Evolutionary conservation across 1,140 invertebrate species (phyloP).

Genomic region (Drosophila funebris): DNA sequence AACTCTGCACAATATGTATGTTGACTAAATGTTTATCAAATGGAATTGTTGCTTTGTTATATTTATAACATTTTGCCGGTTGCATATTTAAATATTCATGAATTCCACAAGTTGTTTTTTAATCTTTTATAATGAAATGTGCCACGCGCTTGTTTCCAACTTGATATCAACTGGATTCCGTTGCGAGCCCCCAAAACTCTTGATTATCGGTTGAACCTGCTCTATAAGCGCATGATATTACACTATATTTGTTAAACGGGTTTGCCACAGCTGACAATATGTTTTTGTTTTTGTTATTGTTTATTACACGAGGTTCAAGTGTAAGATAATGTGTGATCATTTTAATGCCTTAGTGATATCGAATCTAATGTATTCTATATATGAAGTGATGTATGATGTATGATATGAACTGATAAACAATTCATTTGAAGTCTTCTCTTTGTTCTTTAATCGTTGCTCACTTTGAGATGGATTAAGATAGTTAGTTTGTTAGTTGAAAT

Average conservation of each 20-base stretch:
- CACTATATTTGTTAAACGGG: not conserved
- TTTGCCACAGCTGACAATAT: conserved; percentile 1
- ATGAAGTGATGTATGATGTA: too few relatives aligned
- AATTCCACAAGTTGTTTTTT: conserved; percentile 44
- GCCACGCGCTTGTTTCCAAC: conserved; percentile 47
- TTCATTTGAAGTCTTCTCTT: too few relatives aligned
- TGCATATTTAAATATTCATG: conserved; percentile 61
- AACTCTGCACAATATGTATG: too few relatives aligned
- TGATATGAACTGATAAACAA: too few relatives aligned
- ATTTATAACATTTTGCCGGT: conserved; percentile 32
- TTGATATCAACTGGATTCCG: conserved; percentile 54
- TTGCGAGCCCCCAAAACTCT: conserved; percentile 65
- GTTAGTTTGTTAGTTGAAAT: too few relatives aligned
- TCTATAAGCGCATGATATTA: not conserved
- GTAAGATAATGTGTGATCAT: too few relatives aligned
- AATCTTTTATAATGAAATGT: not conserved
- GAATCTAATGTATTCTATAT: too few relatives aligned
- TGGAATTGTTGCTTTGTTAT: conserved; percentile 10
- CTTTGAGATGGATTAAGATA: too few relatives aligned
- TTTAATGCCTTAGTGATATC: too few relatives aligned
- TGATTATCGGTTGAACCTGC: not conserved
- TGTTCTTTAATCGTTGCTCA: too few relatives aligned
- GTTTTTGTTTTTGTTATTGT: conserved; percentile 16
- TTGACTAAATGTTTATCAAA: conserved; percentile 29
- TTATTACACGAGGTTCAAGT: not conserved